Conservation (phyloP, 37 sponge, comb jelly and placozoan species). For the Chondrosia reniformis region DNA sequence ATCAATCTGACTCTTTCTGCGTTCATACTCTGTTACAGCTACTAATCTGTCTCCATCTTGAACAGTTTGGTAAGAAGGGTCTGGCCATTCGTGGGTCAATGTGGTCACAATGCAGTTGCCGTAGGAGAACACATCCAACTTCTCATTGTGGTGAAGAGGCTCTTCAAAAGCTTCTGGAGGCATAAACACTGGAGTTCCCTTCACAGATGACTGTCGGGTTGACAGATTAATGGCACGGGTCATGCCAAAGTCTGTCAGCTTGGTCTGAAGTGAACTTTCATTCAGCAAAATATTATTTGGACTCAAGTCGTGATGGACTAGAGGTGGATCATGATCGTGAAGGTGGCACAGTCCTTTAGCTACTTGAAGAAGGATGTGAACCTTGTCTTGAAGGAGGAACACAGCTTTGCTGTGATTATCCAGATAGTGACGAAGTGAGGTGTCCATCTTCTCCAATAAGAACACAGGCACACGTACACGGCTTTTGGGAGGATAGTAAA, state of each 20-base stretch:
- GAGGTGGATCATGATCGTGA: too few relatives aligned
- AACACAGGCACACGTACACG: neutral
- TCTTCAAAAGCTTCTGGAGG: neutral
- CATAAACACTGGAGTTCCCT: slow-evolving; percentile 11
- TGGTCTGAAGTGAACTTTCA: too few relatives aligned
- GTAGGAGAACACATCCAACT: slow-evolving; percentile 15
- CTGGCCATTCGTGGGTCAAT: neutral
- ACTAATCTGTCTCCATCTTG: too few relatives aligned
- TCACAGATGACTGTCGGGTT: too few relatives aligned
- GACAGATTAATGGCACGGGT: too few relatives aligned
- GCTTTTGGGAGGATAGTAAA: neutral
- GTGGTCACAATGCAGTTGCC: slow-evolving; percentile 2
- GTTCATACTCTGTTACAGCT: slow-evolving; percentile 15
- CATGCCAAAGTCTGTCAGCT: too few relatives aligned
- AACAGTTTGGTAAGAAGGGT: neutral
- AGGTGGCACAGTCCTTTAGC: too few relatives aligned
- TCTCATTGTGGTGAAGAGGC: neutral
- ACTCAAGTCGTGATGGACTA: too few relatives aligned
- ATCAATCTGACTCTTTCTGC: neutral
- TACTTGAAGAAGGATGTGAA: too few relatives aligned
- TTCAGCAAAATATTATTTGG: too few relatives aligned
- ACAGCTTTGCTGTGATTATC: neutral
- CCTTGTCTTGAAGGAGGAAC: neutral
- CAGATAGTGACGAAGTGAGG: neutral
- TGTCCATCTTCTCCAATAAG: slow-evolving; percentile 1